phyloP scores from a whole-genome alignment of 2,113 vertebrate species.

The Chaenocephalus aceratus region DNA sequence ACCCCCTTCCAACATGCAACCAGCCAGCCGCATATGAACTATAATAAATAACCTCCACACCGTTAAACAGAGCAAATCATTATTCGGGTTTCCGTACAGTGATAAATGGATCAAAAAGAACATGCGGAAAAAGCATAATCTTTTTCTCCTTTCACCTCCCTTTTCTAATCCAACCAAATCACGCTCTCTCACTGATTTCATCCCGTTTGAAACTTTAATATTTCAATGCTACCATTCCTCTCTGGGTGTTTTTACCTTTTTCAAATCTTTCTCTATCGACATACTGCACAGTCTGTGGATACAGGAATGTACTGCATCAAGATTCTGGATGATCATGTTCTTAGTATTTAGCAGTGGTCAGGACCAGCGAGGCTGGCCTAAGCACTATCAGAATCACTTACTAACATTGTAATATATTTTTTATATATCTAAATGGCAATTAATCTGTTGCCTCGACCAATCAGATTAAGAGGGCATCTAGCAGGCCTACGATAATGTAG shows the following conservation, averaged over 20 bases:
- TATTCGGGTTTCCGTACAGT: constrained; percentile 19
- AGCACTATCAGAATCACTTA: too few relatives aligned
- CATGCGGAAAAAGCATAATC: neutral
- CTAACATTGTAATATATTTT: too few relatives aligned
- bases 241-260: neutral
- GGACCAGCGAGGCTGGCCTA: too few relatives aligned
- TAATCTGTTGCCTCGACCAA: too few relatives aligned
- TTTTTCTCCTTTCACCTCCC: neutral
- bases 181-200: neutral
- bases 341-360: too few relatives aligned
- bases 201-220: neutral
- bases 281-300: neutral
- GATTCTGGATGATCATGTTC: neutral
- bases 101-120: constrained; percentile 32
- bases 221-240: neutral
- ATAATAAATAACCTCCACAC: constrained; percentile 42
- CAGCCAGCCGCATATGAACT: constrained; percentile 33
- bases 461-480: too few relatives aligned
- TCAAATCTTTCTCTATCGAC: neutral
- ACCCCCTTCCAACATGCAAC: neutral
- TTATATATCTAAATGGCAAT: too few relatives aligned
- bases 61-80: constrained; percentile 18
- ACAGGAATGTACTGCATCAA: neutral
- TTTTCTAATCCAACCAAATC: neutral
- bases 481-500: too few relatives aligned